Evolutionary conservation across 92 coral and sea anemone species (phyloP), one percentile per base, ranked within the genome.

Genomic region (Palythoa grandis): DNA sequence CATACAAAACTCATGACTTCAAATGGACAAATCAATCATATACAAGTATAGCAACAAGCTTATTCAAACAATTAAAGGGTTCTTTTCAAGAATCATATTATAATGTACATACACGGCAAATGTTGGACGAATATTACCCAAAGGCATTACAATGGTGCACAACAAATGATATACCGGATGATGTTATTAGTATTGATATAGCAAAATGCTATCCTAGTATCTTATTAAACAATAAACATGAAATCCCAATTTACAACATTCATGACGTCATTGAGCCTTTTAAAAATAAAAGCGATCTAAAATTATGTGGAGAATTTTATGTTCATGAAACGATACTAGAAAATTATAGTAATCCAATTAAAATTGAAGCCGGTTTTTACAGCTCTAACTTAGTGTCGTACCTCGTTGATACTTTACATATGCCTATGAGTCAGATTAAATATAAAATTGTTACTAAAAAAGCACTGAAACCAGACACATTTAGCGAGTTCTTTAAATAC

Each of bases 61-160:
- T 90, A 3, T 90, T 82, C 29, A 82, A 77, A 77, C 90, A 86
- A 24, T 1, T 86, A 38, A 3, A 37, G 12, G 90, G 92, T 0
- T 86, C 65, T 52, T 2, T 86, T 0, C 89, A 79, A 0, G 82
- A 82, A 52, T 83, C 88, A 48, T 38, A 82, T 0, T 87, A 69
- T 7, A 87, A 77, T 70, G 40, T 66, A 4, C 1, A 20, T 1
- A 63, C 88, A 20, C 38, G 91, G 17, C 67, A 87, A 10, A 88
- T 87, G 83, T n/a, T 88, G 1, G 93, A 91, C 52, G 89, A 84
- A 2, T 84, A 0, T 67, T 87, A 88, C 19, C 91, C 93, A 6
- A 76, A 78, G 48, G 93, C 91, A 12, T 29, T 91, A 2, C 90
- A 90, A 53, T 90, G 88, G 91, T 87, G 88, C n/a, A 54, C 88